A percentile compares a stretch with the other conserved stretches of the same genome.
phyloP scores from a whole-genome alignment of 2,113 vertebrate species.

The Eptatretus burgeri region DNA sequence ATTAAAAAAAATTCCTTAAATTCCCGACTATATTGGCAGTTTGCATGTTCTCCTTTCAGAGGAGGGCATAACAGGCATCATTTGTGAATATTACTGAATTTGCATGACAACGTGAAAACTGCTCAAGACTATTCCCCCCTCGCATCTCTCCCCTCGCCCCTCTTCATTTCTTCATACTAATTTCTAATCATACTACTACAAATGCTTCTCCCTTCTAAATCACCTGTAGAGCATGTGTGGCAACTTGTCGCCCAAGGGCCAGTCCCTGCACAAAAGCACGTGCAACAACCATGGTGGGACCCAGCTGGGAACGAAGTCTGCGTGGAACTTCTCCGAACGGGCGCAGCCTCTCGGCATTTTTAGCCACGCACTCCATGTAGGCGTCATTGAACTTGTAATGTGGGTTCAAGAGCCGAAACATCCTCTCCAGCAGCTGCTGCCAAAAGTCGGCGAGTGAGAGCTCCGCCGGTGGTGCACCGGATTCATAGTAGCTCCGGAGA shows the following conservation, averaged over 20 bases:
- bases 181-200: too few species aligned
- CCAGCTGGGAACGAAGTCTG: constrained; percentile 65
- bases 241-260: background rate
- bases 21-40: too few species aligned
- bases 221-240: background rate
- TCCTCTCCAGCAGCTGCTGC: constrained; percentile 66
- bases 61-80: too few species aligned
- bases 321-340: constrained; percentile 76
- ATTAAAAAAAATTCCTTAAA: too few species aligned
- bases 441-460: constrained; percentile 46
- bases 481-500: constrained; percentile 41
- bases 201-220: too few species aligned
- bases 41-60: too few species aligned
- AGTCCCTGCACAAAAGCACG: background rate
- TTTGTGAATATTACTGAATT: too few species aligned
- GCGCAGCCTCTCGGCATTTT: constrained; percentile 61
- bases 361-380: constrained; percentile 81
- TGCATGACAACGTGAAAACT: too few species aligned
- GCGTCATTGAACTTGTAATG: constrained; percentile 65
- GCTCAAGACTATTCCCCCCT: too few species aligned
- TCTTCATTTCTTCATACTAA: too few species aligned
- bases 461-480: background rate
- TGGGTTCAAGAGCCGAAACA: constrained; percentile 77
- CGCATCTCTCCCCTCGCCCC: too few species aligned
- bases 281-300: background rate